Evolutionary conservation across 2,888 invertebrate species (phyloP), one percentile per base, ranked within the genome.

Genomic region (Tiliacea aurago): DNA sequence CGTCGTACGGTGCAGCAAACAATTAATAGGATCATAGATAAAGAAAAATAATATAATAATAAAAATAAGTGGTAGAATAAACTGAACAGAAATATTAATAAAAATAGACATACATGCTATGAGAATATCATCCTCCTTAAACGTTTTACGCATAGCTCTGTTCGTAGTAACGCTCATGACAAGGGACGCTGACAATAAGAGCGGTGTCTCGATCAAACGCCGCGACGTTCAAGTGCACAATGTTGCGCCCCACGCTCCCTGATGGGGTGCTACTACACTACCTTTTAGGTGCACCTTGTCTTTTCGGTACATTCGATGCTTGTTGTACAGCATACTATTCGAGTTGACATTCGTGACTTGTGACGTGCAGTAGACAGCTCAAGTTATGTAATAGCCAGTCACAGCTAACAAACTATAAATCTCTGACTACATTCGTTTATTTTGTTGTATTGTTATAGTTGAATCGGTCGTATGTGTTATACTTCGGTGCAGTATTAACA

Each of bases 361-460:
- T 33, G n/a, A 2, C 28, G 9, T 10, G 10, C 64, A 37, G 49
- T 23, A 33, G 15, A 15, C 23, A 15, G 20, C 2, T 41, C 41
- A 9, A 33, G 20, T n/a, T 33, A 10, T 15, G 33, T 13, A 43
- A 20, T 43, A 45, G 53, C 49, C 79, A 2, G 28, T 45, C 58
- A 63, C 23, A 18, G 20, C 18, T 43, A 63, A 33, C 72, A 41
- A 51, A 79, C 62, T 45, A 62, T 58, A 49, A 55, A 62, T 56
- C 41, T 43, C 0, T 37, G 28, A 62, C 49, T 71, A 37, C 62
- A 28, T 56, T 11, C 45, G 43, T n/a, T 63, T 63, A 45, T 58
- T 51, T 37, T 80, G 56, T 51, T 72, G 28, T 80, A 55, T 28
- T 76, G 10, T 56, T 62, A 72, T 73, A 58, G 37, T 1, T 37